Percentiles rank a stretch among this genome's conserved stretches.
These are phyloP conservation scores for Chlorodrepanis virens DNA, from an alignment of 2,113 vertebrate genomes.

Conservation along the genomic window DNA sequence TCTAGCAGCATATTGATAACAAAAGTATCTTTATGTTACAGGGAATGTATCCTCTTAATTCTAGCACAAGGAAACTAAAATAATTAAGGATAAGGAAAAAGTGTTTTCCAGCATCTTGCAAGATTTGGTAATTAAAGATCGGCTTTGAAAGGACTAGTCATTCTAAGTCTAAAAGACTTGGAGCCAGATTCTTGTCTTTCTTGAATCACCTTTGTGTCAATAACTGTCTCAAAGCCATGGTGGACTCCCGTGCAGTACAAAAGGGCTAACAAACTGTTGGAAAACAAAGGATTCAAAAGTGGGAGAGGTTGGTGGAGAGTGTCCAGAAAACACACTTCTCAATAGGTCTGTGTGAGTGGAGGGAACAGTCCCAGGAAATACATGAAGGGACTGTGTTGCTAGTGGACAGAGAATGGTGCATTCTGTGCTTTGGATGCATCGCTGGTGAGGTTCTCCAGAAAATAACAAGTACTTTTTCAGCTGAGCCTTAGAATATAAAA, in stretches of 20 bases:
- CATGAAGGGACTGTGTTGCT: not conserved
- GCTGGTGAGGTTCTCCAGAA: not conserved
- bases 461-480: not conserved
- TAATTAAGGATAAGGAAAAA: not conserved
- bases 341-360: not conserved
- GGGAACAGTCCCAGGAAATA: not conserved
- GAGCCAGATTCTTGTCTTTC: not conserved
- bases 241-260: not conserved
- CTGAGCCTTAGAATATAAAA: not conserved
- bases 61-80: not conserved
- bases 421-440: not conserved
- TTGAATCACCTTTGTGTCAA: not conserved
- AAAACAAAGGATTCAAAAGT: not conserved
- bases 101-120: not conserved
- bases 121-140: not conserved
- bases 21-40: not conserved
- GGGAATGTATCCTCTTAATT: not conserved
- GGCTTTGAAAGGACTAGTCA: not conserved
- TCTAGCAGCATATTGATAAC: not conserved
- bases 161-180: not conserved
- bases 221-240: not conserved
- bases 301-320: not conserved
- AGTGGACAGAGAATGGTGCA: not conserved
- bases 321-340: not conserved
- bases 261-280: not conserved